phyloP scores from a whole-genome alignment of 2,797 vertebrate species.

The Halcyon leucocephala region DNA sequence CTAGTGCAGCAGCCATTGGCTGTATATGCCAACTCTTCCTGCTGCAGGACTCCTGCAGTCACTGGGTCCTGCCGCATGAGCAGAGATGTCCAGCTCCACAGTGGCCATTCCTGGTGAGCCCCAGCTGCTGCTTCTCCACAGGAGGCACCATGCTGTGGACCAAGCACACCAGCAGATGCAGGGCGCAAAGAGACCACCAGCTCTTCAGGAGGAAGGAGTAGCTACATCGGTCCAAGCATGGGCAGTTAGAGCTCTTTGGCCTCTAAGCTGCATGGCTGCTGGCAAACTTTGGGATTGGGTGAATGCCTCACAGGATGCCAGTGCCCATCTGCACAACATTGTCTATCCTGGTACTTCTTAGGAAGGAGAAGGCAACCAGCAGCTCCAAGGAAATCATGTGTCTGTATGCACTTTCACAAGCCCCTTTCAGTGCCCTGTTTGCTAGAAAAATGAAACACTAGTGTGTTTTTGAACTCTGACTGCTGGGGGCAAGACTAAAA shows the following conservation, averaged over 20 bases:
- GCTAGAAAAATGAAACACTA: not conserved
- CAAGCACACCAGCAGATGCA: fast-evolving
- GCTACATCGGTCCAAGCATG: fast-evolving
- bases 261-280: not conserved
- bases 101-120: not conserved
- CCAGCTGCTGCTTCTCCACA: not conserved
- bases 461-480: not conserved
- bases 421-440: not conserved
- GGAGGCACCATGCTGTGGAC: not conserved
- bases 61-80: not conserved
- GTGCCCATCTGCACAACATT: not conserved
- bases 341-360: not conserved
- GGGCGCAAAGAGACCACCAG: not conserved
- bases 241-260: not conserved
- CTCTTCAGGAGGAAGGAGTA: not conserved
- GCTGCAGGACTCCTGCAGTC: not conserved
- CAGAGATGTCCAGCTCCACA: fast-evolving
- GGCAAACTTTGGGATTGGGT: not conserved
- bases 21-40: not conserved
- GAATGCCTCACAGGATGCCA: not conserved
- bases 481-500: not conserved
- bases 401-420: not conserved
- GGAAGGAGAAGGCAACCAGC: not conserved
- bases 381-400: not conserved
- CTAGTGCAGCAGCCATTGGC: not conserved